phyloP scores from a whole-genome alignment of 2,888 invertebrate species.

The Chrysomela aeneicollis region DNA sequence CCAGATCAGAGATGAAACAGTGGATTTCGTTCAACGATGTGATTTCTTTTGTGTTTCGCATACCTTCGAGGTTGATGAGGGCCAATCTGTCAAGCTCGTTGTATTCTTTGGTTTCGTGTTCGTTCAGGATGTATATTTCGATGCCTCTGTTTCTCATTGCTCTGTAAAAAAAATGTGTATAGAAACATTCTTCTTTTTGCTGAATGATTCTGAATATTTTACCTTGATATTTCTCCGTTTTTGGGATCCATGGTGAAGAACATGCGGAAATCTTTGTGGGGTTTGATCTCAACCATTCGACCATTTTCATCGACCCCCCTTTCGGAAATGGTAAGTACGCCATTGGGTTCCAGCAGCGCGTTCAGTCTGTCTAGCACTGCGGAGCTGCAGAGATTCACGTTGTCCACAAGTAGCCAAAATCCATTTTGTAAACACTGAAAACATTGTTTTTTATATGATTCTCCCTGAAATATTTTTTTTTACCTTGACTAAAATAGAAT shows the following conservation, averaged over 20 bases:
- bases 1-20: conserved; percentile 54
- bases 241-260: conserved; percentile 95
- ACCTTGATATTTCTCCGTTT: conserved; percentile 94
- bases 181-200: too few species aligned
- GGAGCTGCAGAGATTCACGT: conserved; percentile 94
- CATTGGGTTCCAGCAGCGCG: conserved; percentile 92
- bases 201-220: too few species aligned
- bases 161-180: conserved; percentile 60
- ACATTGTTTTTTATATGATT: conserved; percentile 26
- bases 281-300: conserved; percentile 75
- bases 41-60: conserved; percentile 45
- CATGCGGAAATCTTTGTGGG: conserved; percentile 90
- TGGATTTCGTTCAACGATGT: conserved; percentile 63
- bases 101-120: conserved; percentile 46
- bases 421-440: conserved; percentile 78
- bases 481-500: conserved; percentile 85
- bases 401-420: conserved; percentile 86
- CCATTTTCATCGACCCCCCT: conserved; percentile 81
- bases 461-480: too few species aligned
- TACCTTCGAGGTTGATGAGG: conserved; percentile 63
- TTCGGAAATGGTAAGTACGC: conserved; percentile 89
- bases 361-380: conserved; percentile 97
- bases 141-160: conserved; percentile 99
- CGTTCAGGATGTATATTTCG: conserved; percentile 76
- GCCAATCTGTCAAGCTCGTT: conserved; percentile 63